Evolutionary conservation across 2,888 invertebrate genomes (phyloP).

Genomic region (Dasysyrphus albostriatus): DNA sequence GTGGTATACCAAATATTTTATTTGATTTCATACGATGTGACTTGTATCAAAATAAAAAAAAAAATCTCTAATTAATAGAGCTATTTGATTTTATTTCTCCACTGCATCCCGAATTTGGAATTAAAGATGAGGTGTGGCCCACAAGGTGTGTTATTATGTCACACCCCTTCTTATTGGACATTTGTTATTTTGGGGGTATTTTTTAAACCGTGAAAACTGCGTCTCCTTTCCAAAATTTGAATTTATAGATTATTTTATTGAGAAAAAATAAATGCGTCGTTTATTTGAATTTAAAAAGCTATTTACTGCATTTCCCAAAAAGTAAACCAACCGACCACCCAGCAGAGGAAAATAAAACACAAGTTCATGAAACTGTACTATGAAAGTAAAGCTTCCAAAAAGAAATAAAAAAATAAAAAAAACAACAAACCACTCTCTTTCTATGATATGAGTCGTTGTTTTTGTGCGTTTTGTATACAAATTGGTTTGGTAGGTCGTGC

Average conservation of each 20-base stretch:
- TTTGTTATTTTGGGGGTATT: conserved; percentile 2
- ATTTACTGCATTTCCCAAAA: conserved; percentile 18
- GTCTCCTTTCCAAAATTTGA: not conserved
- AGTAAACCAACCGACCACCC: conserved; percentile 18
- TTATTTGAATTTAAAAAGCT: not conserved
- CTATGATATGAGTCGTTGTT: conserved; percentile 15
- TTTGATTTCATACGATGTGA: not conserved
- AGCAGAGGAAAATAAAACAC: conserved; percentile 26
- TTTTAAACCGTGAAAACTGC: conserved; percentile 34
- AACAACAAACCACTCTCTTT: conserved; percentile 29
- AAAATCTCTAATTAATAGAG: conserved; percentile 31
- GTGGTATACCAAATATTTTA: not conserved
- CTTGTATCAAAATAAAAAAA: conserved; percentile 5
- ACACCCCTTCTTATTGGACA: conserved; percentile 29
- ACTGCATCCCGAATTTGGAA: conserved; percentile 34
- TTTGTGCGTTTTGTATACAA: conserved; percentile 44
- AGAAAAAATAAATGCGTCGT: conserved; percentile 13
- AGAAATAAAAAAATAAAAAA: too few relatives aligned
- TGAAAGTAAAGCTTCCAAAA: conserved; percentile 39
- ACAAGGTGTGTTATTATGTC: conserved; percentile 39
- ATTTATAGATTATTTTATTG: conserved; percentile 3
- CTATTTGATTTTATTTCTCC: conserved; percentile 34
- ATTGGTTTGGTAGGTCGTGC: conserved; percentile 64
- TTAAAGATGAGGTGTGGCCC: conserved; percentile 50
- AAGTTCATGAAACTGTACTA: conserved; percentile 56